phyloP scores from a whole-genome alignment of 2,797 vertebrate genomes.

The Carduelis carduelis region DNA sequence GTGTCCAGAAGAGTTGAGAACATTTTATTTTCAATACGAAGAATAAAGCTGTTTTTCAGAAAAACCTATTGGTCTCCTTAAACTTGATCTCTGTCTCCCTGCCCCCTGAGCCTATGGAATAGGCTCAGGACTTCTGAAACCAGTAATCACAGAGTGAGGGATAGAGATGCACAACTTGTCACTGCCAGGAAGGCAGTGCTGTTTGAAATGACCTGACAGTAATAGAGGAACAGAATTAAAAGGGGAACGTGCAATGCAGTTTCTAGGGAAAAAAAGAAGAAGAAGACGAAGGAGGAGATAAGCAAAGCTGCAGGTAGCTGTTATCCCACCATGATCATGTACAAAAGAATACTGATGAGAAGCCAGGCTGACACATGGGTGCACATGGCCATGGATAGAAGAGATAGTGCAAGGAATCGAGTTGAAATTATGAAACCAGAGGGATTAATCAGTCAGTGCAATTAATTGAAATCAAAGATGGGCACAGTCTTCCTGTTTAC shows the following conservation, averaged over 20 bases:
- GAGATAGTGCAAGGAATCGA: neutral
- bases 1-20: slow-evolving; percentile 9
- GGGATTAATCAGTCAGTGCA: neutral
- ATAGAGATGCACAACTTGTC: neutral
- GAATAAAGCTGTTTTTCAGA: slow-evolving; percentile 25
- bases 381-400: neutral
- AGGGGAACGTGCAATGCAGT: neutral
- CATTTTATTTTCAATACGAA: neutral
- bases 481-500: neutral
- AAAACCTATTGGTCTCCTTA: neutral
- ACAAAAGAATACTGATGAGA: neutral
- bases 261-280: neutral
- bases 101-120: neutral
- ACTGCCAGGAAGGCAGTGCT: neutral
- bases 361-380: neutral
- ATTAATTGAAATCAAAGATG: neutral
- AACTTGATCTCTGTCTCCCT: neutral
- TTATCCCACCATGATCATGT: neutral
- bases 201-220: neutral
- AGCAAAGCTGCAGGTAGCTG: neutral
- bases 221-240: neutral
- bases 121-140: neutral
- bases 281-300: neutral
- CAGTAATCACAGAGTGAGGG: neutral
- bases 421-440: neutral